phyloP scores from a whole-genome alignment of 2,113 vertebrate species.

The Phyllostomus hastatus region DNA sequence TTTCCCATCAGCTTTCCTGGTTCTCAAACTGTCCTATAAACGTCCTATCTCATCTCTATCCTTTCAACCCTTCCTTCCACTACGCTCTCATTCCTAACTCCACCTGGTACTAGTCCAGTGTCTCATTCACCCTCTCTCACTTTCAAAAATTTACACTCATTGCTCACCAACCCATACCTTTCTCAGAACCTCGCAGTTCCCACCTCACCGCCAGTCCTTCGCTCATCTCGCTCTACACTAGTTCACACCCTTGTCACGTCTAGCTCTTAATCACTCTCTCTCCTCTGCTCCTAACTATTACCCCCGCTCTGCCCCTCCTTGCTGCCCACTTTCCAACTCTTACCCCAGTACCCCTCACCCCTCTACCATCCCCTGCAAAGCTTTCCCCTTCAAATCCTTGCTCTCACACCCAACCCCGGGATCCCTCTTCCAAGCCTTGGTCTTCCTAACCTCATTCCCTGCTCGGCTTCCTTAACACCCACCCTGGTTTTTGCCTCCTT shows the following conservation, averaged over 20 bases:
- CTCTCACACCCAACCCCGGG: neutral
- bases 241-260: constrained; percentile 76
- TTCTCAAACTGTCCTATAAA: neutral
- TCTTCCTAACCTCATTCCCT: constrained; percentile 8
- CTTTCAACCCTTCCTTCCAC: neutral
- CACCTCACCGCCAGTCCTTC: constrained; percentile 34
- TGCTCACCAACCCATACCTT: constrained; percentile 19
- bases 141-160: constrained; percentile 6
- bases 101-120: neutral
- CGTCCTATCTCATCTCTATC: neutral
- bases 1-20: constrained; percentile 5
- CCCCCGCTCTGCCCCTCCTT: constrained; percentile 20
- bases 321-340: constrained; percentile 22
- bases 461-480: neutral
- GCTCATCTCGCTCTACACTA: constrained; percentile 56
- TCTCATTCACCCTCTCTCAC: neutral
- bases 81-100: neutral
- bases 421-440: neutral
- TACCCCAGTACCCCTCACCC: neutral
- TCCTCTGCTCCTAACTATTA: constrained; percentile 46
- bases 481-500: neutral
- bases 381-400: neutral
- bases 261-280: constrained; percentile 64
- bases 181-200: neutral
- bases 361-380: neutral